Conservation (phyloP, 2,113 vertebrate species). For the Ursus arctos region DNA sequence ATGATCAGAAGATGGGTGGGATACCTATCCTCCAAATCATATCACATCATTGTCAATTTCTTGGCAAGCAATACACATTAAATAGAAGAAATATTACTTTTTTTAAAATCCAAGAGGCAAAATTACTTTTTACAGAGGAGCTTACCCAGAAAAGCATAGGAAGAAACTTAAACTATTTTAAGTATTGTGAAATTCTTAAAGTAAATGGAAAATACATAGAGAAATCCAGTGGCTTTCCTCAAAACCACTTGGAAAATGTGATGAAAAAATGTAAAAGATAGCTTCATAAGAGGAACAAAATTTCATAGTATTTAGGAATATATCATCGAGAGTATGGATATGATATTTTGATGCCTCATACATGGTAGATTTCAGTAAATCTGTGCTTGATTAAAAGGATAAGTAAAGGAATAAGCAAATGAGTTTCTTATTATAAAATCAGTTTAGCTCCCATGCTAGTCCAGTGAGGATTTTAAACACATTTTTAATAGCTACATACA, state of each 20-base stretch:
- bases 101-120: background rate
- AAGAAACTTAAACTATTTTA: background rate
- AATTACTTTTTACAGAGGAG: background rate
- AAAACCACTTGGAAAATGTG: background rate
- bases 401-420: background rate
- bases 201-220: slow-evolving; percentile 25
- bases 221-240: background rate
- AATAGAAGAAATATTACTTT: background rate
- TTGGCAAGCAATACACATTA: background rate
- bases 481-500: background rate
- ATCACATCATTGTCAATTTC: background rate
- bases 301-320: background rate
- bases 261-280: background rate
- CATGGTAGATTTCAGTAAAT: background rate
- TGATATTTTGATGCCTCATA: background rate
- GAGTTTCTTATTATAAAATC: background rate
- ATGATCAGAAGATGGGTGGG: background rate
- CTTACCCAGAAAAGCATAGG: background rate
- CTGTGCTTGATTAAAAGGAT: background rate
- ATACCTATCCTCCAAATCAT: background rate
- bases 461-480: background rate
- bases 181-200: slow-evolving; percentile 16
- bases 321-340: background rate
- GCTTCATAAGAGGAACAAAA: background rate
- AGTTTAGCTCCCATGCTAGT: background rate